These are phyloP conservation scores for Chiridota heheva DNA, from an alignment of 35 echinoderm and acorn worm species.

Conservation along the genomic window DNA sequence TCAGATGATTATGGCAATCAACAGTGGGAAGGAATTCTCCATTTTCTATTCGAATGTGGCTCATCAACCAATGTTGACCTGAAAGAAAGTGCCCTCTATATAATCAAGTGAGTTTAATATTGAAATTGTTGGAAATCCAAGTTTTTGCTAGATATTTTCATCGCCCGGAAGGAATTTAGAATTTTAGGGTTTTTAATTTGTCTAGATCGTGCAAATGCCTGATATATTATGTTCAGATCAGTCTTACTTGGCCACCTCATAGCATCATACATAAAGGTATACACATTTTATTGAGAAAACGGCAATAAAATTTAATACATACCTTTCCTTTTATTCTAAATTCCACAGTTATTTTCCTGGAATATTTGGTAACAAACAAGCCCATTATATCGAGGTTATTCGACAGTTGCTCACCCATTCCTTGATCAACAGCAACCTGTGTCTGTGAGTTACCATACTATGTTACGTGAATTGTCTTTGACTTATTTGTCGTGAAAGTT, in stretches of 20 bases:
- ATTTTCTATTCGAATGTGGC: conserved; percentile 83
- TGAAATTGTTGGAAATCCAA: background rate
- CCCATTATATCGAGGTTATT: conserved; percentile 87
- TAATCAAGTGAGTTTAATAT: conserved; percentile 85
- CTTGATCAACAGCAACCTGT: conserved; percentile 36
- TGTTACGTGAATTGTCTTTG: background rate
- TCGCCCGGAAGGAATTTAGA: background rate
- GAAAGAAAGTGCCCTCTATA: conserved; percentile 83
- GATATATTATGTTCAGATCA: background rate
- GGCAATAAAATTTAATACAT: too few relatives aligned
- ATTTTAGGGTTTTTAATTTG: background rate
- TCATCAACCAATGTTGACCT: conserved; percentile 50
- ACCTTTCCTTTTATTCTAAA: background rate
- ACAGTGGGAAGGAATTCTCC: conserved; percentile 63
- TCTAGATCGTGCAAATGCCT: background rate
- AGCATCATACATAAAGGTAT: background rate
- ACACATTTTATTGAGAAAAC: background rate
- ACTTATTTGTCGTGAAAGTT: background rate
- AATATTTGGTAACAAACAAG: conserved; percentile 94
- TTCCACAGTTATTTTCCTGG: conserved; percentile 87
- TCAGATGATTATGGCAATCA: conserved; percentile 92
- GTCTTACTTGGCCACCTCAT: background rate
- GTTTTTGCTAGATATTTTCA: background rate
- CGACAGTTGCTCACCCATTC: conserved; percentile 77
- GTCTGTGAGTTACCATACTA: conserved; percentile 28